Evolutionary conservation across 2,888 invertebrate species (phyloP).

Genomic region (Cinara cedri): DNA sequence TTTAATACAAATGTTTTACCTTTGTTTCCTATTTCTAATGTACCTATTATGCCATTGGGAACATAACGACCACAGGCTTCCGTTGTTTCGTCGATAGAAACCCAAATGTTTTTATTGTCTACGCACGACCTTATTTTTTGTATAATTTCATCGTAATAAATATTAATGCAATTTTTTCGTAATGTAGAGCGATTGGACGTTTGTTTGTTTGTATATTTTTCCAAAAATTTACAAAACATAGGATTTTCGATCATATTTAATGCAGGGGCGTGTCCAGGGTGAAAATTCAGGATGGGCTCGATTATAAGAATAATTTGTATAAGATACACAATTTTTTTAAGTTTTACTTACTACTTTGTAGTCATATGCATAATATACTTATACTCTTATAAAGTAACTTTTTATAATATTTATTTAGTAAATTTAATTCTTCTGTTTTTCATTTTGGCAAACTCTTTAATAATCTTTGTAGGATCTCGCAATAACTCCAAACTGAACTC

Average conservation of each 20-base stretch:
- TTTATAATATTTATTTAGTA: conserved; percentile 1
- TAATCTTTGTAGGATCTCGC: neutral
- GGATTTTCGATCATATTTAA: neutral
- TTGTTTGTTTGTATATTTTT: conserved; percentile 17
- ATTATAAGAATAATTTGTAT: too few species aligned
- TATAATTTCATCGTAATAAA: conserved; percentile 25
- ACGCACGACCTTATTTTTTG: conserved; percentile 5
- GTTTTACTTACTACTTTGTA: too few species aligned
- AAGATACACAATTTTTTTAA: too few species aligned
- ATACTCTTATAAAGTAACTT: neutral
- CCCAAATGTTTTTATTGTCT: conserved; percentile 4
- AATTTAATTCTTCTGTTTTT: neutral
- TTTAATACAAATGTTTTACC: too few species aligned
- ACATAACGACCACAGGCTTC: too few species aligned
- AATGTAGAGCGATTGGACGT: neutral
- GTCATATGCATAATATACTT: too few species aligned
- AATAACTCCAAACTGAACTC: neutral
- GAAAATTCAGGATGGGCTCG: too few species aligned
- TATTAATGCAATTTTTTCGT: neutral
- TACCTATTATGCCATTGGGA: neutral
- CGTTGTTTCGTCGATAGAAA: conserved; percentile 3
- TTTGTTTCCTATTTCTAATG: neutral
- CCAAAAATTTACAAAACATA: conserved; percentile 13
- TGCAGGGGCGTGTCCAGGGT: too few species aligned
- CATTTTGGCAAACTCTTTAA: neutral